Evolutionary conservation across 2,797 vertebrate species (phyloP).

Genomic region (Sphenopsis melanotis): DNA sequence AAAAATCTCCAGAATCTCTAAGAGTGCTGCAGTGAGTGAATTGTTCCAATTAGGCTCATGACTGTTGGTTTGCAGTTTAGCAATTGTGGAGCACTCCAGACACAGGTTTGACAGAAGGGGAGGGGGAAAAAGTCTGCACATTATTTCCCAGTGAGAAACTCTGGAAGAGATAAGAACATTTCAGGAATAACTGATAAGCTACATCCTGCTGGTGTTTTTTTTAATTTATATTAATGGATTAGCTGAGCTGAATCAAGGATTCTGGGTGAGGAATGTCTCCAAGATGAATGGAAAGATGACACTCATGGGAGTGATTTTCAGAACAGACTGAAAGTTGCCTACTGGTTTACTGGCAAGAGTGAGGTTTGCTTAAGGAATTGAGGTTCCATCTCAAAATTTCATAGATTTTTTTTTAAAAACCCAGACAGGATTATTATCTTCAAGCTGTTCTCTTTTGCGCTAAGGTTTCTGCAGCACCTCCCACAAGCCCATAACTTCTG

Average conservation of each 20-base stretch:
- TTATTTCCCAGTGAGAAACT: slow-evolving; percentile 17
- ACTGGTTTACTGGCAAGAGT: not conserved
- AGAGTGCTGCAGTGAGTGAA: not conserved
- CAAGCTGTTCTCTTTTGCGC: not conserved
- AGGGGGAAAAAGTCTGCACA: not conserved
- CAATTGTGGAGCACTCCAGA: not conserved
- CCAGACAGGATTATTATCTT: not conserved
- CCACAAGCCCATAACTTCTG: not conserved
- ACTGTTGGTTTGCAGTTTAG: not conserved
- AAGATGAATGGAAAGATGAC: not conserved
- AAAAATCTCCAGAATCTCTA: not conserved
- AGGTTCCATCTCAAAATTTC: not conserved
- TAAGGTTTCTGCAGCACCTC: not conserved
- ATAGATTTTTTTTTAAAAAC: not conserved
- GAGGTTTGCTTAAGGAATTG: not conserved
- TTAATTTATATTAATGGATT: not conserved
- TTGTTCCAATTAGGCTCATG: not conserved
- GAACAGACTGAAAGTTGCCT: not conserved
- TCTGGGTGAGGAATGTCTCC: not conserved
- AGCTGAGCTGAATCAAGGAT: not conserved
- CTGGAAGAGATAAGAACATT: slow-evolving; percentile 24
- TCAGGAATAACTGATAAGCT: slow-evolving; percentile 35
- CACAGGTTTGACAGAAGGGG: not conserved
- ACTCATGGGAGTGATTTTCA: not conserved
- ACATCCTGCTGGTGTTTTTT: slow-evolving; percentile 8